Conservation (phyloP, 2,888 invertebrate species). For the Tanaodytes sp. region DNA sequence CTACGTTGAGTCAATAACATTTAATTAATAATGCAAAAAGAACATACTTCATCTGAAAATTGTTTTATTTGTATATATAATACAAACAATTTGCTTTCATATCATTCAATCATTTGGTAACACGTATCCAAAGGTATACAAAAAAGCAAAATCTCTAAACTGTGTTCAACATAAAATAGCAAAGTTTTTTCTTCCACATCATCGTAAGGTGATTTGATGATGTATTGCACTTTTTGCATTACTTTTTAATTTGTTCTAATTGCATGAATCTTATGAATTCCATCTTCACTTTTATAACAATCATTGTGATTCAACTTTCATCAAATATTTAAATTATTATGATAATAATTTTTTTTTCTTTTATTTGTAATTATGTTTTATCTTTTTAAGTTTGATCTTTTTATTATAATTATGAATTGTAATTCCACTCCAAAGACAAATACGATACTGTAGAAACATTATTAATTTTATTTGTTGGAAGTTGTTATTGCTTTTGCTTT, state of each 20-base stretch:
- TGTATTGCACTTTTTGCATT: constrained; percentile 54
- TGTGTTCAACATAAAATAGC: constrained; percentile 25
- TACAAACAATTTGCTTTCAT: constrained; percentile 5
- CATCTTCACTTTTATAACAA: no score
- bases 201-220: constrained; percentile 36
- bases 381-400: no score
- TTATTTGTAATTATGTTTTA: no score
- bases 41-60: constrained; percentile 40
- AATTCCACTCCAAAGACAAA: no score
- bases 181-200: constrained; percentile 7
- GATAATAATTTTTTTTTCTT: no score
- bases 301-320: no score
- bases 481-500: constrained; percentile 57
- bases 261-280: no score
- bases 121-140: constrained; percentile 41
- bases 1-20: no score
- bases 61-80: no score
- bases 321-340: no score
- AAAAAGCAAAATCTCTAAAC: constrained; percentile 45
- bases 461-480: constrained; percentile 35
- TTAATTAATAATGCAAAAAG: constrained; percentile 56
- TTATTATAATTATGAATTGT: no score
- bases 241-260: constrained; percentile 28
- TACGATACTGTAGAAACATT: no score
- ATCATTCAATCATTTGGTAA: constrained; percentile 41